Evolutionary conservation across 2,888 invertebrate genomes (phyloP).

Genomic region (Serrognathus titanus): DNA sequence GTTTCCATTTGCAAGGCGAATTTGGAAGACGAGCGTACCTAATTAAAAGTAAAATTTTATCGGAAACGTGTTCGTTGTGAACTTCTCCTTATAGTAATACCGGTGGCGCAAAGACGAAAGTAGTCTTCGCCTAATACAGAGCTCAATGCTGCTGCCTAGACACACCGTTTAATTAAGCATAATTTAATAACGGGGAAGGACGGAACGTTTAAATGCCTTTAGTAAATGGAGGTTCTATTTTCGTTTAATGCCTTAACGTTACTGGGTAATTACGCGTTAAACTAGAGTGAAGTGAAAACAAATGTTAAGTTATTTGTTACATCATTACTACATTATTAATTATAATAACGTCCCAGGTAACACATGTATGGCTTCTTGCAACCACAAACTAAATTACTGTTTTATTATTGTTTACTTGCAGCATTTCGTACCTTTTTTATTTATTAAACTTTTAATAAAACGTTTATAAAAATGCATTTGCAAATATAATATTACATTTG

Average conservation of each 20-base stretch:
- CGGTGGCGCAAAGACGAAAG: slow-evolving; percentile 39
- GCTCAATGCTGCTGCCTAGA: slow-evolving; percentile 14
- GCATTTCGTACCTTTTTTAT: too few species aligned
- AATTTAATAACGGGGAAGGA: slow-evolving; percentile 27
- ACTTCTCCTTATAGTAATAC: slow-evolving; percentile 36
- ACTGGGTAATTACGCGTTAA: too few species aligned
- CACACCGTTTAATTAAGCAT: slow-evolving; percentile 25
- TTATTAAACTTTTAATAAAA: too few species aligned
- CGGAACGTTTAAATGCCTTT: not conserved
- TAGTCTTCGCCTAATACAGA: slow-evolving; percentile 39
- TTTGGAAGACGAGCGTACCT: slow-evolving; percentile 8
- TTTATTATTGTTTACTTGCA: too few species aligned
- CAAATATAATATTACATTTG: too few species aligned
- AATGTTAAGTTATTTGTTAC: too few species aligned
- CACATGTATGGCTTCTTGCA: too few species aligned
- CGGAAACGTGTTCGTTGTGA: slow-evolving; percentile 14
- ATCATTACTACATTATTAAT: too few species aligned
- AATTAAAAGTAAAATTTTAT: slow-evolving; percentile 32
- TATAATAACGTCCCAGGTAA: too few species aligned
- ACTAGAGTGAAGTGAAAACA: too few species aligned
- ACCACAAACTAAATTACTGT: too few species aligned
- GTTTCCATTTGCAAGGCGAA: not conserved
- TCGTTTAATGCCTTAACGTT: not conserved
- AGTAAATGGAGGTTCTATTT: not conserved
- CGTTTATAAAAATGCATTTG: too few species aligned